Percentiles rank a stretch among this genome's conserved stretches.
phyloP scores from a whole-genome alignment of 2,888 invertebrate genomes.

The Andrena flavipes region DNA sequence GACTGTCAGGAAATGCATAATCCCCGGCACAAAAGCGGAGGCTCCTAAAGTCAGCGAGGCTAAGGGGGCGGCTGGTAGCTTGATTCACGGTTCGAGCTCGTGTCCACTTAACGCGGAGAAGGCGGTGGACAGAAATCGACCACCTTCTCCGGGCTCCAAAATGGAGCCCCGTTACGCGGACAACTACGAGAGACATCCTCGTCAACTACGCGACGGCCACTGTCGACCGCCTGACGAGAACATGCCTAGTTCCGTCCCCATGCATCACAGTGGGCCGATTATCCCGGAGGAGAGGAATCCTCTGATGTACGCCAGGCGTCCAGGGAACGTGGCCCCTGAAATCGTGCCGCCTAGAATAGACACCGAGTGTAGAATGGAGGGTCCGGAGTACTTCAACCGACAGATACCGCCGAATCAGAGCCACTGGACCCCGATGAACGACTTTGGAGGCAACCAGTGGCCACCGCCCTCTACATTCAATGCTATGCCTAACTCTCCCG shows the following conservation, averaged over 20 bases:
- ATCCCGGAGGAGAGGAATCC: conserved; percentile 51
- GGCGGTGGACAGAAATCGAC: conserved; percentile 31
- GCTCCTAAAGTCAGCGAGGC: conserved; percentile 34
- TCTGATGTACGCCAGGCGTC: conserved; percentile 62
- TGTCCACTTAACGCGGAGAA: conserved; percentile 17
- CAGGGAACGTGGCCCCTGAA: conserved; percentile 28
- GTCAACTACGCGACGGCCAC: conserved; percentile 56
- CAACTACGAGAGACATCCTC: conserved; percentile 79
- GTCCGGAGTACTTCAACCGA: conserved; percentile 60
- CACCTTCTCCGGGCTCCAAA: conserved; percentile 47
- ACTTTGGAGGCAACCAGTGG: conserved; percentile 61
- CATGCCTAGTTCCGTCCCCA: conserved; percentile 1
- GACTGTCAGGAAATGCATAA: conserved; percentile 59
- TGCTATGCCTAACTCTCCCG: conserved; percentile 40
- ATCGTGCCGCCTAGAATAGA: conserved; percentile 45
- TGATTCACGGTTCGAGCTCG: conserved; percentile 9
- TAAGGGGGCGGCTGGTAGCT: conserved; percentile 30
- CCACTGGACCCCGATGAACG: conserved; percentile 58
- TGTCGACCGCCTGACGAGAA: conserved; percentile 55
- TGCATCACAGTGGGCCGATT: not conserved
- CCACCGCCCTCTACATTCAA: conserved; percentile 33
- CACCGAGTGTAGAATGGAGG: conserved; percentile 55
- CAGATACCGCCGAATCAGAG: conserved; percentile 39
- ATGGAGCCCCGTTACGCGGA: conserved; percentile 76
- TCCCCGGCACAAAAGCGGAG: conserved; percentile 26